These are phyloP conservation scores for Apotomis betuletana DNA, from an alignment of 2,888 invertebrate species.

Conservation along the genomic window DNA sequence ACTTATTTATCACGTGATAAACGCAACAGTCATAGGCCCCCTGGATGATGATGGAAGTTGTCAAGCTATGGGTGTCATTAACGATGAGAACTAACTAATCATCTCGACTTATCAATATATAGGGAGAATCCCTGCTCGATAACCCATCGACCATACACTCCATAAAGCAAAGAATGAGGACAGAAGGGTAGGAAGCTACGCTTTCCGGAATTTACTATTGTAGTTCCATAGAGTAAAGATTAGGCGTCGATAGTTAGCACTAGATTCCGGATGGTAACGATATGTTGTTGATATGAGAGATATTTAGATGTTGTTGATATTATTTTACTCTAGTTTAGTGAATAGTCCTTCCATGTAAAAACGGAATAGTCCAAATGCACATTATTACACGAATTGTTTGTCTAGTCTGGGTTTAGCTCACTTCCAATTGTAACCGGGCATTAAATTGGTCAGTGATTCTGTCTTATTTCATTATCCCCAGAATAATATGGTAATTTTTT, in stretches of 20 bases:
- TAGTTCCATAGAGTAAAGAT: constrained; percentile 29
- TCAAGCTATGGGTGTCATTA: not conserved
- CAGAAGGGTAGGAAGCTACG: constrained; percentile 19
- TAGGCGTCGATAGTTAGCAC: constrained; percentile 27
- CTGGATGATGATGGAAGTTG: too few species aligned
- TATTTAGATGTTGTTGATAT: constrained; percentile 45
- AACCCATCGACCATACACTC: too few species aligned
- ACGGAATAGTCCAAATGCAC: constrained; percentile 29
- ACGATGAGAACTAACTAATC: not conserved
- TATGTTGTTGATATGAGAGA: constrained; percentile 45
- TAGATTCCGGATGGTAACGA: constrained; percentile 38
- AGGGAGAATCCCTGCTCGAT: too few species aligned
- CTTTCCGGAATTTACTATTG: constrained; percentile 27
- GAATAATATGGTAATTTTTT: not conserved
- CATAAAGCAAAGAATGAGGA: constrained; percentile 10
- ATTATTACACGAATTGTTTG: constrained; percentile 19
- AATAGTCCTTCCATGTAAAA: constrained; percentile 31
- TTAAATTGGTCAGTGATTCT: not conserved
- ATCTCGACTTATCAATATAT: too few species aligned
- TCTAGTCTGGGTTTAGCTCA: constrained; percentile 15
- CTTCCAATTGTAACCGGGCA: not conserved
- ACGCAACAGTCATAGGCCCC: too few species aligned
- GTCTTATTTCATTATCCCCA: not conserved
- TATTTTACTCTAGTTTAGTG: constrained; percentile 39
- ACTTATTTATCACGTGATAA: too few species aligned